Percentiles rank a stretch among this genome's conserved stretches.
phyloP scores from a whole-genome alignment of 2,888 invertebrate species.

The Oegoconia quadripuncta region DNA sequence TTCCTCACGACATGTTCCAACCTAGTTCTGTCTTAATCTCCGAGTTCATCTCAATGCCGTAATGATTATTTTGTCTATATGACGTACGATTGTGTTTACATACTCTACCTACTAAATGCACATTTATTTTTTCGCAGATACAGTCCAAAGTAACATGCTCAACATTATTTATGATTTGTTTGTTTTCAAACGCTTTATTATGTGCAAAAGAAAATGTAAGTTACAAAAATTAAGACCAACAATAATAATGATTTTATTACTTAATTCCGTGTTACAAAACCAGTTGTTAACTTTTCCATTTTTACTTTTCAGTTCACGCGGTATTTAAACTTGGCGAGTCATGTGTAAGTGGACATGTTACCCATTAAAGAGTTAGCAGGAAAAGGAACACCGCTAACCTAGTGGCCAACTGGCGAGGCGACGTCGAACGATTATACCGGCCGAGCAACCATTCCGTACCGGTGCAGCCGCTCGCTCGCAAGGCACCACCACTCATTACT shows the following conservation, averaged over 20 bases:
- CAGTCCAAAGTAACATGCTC: too few relatives aligned
- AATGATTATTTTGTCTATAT: not conserved
- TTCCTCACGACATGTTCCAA: conserved; percentile 48
- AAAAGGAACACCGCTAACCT: conserved; percentile 76
- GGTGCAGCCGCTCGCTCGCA: conserved; percentile 40
- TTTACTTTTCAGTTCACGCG: not conserved
- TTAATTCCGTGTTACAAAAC: too few relatives aligned
- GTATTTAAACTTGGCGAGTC: not conserved
- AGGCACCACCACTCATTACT: conserved; percentile 34
- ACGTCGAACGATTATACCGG: conserved; percentile 60
- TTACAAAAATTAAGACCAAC: too few relatives aligned
- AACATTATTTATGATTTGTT: too few relatives aligned
- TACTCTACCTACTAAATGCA: too few relatives aligned
- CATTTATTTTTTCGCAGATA: too few relatives aligned
- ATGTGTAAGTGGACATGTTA: conserved; percentile 28
- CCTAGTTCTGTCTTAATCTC: conserved; percentile 41
- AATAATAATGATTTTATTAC: too few relatives aligned
- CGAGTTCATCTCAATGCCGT: conserved; percentile 12
- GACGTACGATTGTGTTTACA: not conserved
- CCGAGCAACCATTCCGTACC: conserved; percentile 68
- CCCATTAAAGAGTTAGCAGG: conserved; percentile 68
- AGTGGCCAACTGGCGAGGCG: conserved; percentile 74
- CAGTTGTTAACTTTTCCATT: too few relatives aligned
- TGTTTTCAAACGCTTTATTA: too few relatives aligned
- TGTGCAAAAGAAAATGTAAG: too few relatives aligned